Evolutionary conservation across 2,888 invertebrate genomes (phyloP).

Genomic region (Scaptomyza flava): DNA sequence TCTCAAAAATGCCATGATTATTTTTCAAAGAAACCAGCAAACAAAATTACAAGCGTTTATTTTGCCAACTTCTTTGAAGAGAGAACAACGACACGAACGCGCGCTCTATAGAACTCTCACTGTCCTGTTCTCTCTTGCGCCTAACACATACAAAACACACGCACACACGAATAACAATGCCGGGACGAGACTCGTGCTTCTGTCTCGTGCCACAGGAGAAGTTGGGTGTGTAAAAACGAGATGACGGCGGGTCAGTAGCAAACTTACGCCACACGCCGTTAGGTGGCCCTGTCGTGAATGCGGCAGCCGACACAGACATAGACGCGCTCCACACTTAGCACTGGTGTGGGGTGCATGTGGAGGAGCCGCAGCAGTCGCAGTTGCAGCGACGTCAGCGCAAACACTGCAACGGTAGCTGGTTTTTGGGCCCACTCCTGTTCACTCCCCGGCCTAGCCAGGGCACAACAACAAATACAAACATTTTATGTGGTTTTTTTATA

Average conservation of each 20-base stretch:
- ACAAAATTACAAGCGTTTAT: slow-evolving; percentile 23
- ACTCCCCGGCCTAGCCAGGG: slow-evolving; percentile 38
- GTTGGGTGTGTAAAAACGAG: slow-evolving; percentile 55
- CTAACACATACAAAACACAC: slow-evolving; percentile 32
- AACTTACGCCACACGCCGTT: slow-evolving; percentile 82
- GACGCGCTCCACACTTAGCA: slow-evolving; percentile 28
- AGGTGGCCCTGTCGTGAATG: slow-evolving; percentile 78
- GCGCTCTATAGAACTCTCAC: slow-evolving; percentile 15
- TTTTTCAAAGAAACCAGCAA: slow-evolving; percentile 2
- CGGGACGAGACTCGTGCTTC: slow-evolving; percentile 51
- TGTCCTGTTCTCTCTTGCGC: slow-evolving; percentile 28
- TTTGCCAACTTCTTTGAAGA: slow-evolving; percentile 36
- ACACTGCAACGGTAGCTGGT: slow-evolving; percentile 50
- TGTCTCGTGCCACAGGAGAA: slow-evolving; percentile 54
- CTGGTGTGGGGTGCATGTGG: slow-evolving; percentile 47
- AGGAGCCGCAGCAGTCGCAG: slow-evolving; percentile 50
- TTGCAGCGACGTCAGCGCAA: slow-evolving; percentile 51
- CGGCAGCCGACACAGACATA: slow-evolving; percentile 66
- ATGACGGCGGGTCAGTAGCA: slow-evolving; percentile 78
- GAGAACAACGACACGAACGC: slow-evolving; percentile 24
- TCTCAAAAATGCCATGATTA: not conserved
- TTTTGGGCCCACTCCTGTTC: slow-evolving; percentile 27
- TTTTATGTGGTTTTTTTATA: slow-evolving; percentile 28
- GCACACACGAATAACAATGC: slow-evolving; percentile 32
- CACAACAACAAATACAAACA: slow-evolving; percentile 42